Conservation (phyloP, 2,888 invertebrate species). For the Cryptus armator region DNA sequence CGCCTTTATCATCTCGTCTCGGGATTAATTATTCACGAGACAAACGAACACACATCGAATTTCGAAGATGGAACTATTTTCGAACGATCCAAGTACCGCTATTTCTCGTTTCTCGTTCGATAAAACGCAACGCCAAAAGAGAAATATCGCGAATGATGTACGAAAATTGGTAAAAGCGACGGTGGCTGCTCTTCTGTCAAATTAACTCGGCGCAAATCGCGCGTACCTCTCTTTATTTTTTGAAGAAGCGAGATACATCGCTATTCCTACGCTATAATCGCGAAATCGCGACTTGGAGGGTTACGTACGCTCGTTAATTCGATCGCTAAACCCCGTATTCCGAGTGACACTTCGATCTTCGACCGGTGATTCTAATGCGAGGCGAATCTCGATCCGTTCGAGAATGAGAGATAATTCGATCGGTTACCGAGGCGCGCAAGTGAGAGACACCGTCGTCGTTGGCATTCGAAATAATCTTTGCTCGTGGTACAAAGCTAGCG, state of each 20-base stretch:
- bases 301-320: slow-evolving; percentile 27
- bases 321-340: slow-evolving; percentile 37
- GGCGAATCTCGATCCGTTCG: too few relatives aligned
- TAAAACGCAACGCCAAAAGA: not conserved
- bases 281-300: too few relatives aligned
- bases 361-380: slow-evolving; percentile 37
- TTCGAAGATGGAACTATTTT: slow-evolving; percentile 48
- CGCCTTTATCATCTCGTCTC: slow-evolving; percentile 25
- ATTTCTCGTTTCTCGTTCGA: not conserved
- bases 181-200: not conserved
- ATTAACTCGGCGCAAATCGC: not conserved
- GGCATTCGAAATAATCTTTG: slow-evolving; percentile 37
- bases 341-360: slow-evolving; percentile 54
- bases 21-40: slow-evolving; percentile 64
- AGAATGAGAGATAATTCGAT: slow-evolving; percentile 32
- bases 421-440: not conserved
- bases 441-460: slow-evolving; percentile 22
- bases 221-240: not conserved
- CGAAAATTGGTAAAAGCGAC: not conserved
- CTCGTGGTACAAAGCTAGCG: not conserved
- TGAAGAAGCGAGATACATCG: not conserved
- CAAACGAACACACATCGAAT: not conserved
- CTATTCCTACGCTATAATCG: not conserved
- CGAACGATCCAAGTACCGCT: slow-evolving; percentile 22
- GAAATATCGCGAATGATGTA: not conserved